Conservation (phyloP, 2,888 invertebrate species). For the Eristalis arbustorum region DNA sequence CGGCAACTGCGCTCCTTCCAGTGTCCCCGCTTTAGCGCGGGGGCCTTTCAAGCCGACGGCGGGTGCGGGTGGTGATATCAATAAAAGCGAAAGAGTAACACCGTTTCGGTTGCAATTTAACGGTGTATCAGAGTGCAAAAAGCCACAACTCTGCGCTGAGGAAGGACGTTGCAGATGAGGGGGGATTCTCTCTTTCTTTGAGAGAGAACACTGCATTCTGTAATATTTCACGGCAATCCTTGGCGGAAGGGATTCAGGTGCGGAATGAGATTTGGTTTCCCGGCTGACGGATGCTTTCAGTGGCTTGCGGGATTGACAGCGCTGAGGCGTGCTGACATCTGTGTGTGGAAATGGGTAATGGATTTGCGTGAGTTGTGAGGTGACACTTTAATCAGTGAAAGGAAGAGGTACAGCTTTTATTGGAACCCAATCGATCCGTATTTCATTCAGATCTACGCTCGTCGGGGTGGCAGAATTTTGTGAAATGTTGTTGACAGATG, state of each 20-base stretch:
- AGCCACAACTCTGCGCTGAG: conserved; percentile 38
- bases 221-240: conserved; percentile 17
- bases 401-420: background rate
- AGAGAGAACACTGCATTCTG: background rate
- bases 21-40: background rate
- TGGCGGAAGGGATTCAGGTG: background rate
- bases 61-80: conserved; percentile 25
- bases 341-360: background rate
- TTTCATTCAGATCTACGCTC: too few species aligned
- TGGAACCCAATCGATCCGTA: too few species aligned
- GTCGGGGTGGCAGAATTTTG: too few species aligned
- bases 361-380: background rate
- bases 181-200: background rate
- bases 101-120: conserved; percentile 40
- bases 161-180: conserved; percentile 24
- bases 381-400: background rate
- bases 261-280: background rate
- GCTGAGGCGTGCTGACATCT: background rate
- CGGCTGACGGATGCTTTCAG: background rate
- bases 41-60: conserved; percentile 1
- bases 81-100: conserved; percentile 30
- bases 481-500: too few species aligned
- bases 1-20: background rate
- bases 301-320: background rate
- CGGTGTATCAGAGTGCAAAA: conserved; percentile 56